Evolutionary conservation across 2,113 vertebrate genomes (phyloP), one percentile per base, ranked within the genome.

Genomic region (Atrichornis clamosus): DNA sequence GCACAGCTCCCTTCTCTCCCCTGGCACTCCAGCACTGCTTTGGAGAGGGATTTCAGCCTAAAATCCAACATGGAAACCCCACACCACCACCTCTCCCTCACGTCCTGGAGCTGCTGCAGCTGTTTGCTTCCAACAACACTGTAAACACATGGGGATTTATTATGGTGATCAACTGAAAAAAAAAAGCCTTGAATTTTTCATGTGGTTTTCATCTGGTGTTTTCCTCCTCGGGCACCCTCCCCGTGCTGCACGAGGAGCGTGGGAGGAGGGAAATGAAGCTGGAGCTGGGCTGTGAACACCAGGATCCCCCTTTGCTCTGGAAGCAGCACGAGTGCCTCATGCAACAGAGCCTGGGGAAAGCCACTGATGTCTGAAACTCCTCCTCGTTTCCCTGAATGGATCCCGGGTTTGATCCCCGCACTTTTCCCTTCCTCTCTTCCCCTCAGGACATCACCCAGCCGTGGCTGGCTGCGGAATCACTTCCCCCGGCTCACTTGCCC

Each of bases 171-270:
- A 85, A 85, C 21, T 89, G n/a, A 67, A 47, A 60, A 93, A 96
- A 94, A 83, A 65, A 89, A 82, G 39, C 68, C 77, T 64, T 90
- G 93, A 50, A 88, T 95, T 92, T 96, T 97, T 97, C 68, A 92
- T 79, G 90, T 49, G 55, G 41, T 89, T 94, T 85, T 86, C 73
- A 82, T 89, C 64, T 88, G 47, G 50, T 20, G 13, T 64, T 44
- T 80, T 28, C 52, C 47, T 81, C 81, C 44, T 67, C 39, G 90
- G 88, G 85, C 59, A 56, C 63, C 47, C 77, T 49, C 64, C 68
- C 41, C 46, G 14, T 16, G 42, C 32, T 1, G 26, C 56, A 81
- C 15, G n/a, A 65, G 4, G 22, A 53, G 76, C 6, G 13, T 68
- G 24, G 86, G 89, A 93, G 83, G 80, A 27, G 84, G 78, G 19